Base-by-base conservation (phyloP, 2,113 vertebrate genomes). In the Scophthalmus maximus region DNA sequence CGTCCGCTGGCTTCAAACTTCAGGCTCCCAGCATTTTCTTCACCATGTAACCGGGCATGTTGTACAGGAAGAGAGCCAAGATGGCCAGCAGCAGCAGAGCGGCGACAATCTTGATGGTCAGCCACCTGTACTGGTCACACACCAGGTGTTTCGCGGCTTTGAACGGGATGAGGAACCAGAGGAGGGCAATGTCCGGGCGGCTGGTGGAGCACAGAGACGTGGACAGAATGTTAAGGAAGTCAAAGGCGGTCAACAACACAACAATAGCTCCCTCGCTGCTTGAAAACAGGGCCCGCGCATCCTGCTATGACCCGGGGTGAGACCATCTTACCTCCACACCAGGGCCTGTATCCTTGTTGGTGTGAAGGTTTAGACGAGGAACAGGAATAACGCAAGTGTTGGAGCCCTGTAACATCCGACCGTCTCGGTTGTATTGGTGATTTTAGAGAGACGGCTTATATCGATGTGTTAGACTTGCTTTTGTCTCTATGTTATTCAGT, bases 21-120 rank as follows among this genome's bases (percentile, higher is more conserved):
- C 34, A 84, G 14, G 57, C 82, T 29, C 96, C 96, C 30, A 91
- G 5, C 89, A 98, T 93, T 73, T 97, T 98, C 93, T 98, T 98
- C 88, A 98, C 96, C 96, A 96, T 97, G 91, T 98, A 98, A 34
- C 96, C 96, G 0, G 96, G 97, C 91, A 97, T 96, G 94, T 95
- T 97, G 92, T 97, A 98, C 44, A 98, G 89, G 91, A 98, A 98
- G 52, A 98, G 94, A 18, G 74, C 97, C 3, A 97, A 49, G 93
- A 98, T 95, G 76, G 95, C 91, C 78, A 97, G 83, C 4, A 95
- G 86, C 74, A 98, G 78, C 32, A 98, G 89, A 1, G 91, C 95
- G 81, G 96, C 81, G 75, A 97, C 87, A 0, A 97, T 95, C 92
- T 98, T 97, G 92, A 98, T 94, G 92, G 97, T 95, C 49, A 98